A percentile compares a stretch with the other conserved stretches of the same genome.
Conservation (phyloP, 2,797 vertebrate genomes). For the Lepus oiostolus region DNA sequence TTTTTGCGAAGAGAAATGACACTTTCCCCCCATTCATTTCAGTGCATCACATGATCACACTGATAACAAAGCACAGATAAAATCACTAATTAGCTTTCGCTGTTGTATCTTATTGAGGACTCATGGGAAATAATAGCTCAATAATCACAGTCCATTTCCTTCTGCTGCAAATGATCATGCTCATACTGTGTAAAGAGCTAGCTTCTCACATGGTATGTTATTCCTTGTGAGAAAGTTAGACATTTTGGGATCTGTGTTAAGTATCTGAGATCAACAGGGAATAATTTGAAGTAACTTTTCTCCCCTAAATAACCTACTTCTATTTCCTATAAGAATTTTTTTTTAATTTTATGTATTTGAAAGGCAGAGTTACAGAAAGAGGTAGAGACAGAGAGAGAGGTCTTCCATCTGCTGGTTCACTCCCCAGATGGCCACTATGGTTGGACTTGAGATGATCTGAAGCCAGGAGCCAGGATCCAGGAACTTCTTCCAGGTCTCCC, state of each 20-base stretch:
- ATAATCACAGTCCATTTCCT: background rate
- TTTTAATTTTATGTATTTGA: no score
- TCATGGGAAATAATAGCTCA: constrained; percentile 46
- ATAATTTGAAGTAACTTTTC: constrained; percentile 25
- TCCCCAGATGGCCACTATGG: no score
- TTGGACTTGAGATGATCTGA: no score
- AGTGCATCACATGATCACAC: background rate
- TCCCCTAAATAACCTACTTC: constrained; percentile 35
- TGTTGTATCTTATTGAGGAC: background rate
- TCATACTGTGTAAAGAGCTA: constrained; percentile 30
- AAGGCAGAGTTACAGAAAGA: no score
- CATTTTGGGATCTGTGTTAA: constrained; percentile 51
- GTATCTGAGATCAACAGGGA: constrained; percentile 14
- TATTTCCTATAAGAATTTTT: background rate
- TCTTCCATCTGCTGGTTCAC: no score
- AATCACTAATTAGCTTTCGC: constrained; percentile 14
- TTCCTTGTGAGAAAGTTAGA: constrained; percentile 42
- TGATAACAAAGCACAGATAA: background rate
- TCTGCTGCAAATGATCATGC: constrained; percentile 43
- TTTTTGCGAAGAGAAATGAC: background rate
- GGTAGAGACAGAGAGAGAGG: no score
- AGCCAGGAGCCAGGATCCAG: no score
- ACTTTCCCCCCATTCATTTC: background rate
- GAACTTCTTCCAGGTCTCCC: no score
- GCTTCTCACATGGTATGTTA: background rate